phyloP scores from a whole-genome alignment of 2,797 vertebrate genomes.

The Sebastes baramenuke region DNA sequence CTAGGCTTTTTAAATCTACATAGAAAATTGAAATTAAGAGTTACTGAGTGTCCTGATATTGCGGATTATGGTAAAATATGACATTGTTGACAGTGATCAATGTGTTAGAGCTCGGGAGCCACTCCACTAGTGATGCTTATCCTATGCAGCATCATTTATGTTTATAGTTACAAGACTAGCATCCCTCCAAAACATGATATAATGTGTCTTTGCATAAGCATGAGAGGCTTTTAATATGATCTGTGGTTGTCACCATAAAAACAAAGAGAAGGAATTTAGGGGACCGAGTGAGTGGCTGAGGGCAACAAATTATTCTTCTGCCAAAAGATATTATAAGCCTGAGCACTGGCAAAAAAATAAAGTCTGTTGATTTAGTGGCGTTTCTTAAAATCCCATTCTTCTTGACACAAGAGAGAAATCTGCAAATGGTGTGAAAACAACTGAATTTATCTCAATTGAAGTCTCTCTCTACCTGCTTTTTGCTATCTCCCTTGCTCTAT shows the following conservation, averaged over 20 bases:
- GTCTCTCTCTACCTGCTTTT: background rate
- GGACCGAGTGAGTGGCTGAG: background rate
- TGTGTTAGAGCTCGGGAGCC: background rate
- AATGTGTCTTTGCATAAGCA: constrained; percentile 7
- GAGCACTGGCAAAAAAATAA: background rate
- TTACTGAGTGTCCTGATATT: constrained; percentile 5
- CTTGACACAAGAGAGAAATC: background rate
- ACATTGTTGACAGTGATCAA: background rate
- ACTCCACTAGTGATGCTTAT: constrained; percentile 16
- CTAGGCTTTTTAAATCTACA: background rate
- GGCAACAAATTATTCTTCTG: constrained; percentile 8
- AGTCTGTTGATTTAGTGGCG: background rate
- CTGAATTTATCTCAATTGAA: background rate
- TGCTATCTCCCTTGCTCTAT: background rate
- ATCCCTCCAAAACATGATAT: background rate
- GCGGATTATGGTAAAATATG: constrained; percentile 11
- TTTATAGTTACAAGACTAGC: constrained; percentile 17
- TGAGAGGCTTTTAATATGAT: constrained; percentile 29
- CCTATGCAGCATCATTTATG: constrained; percentile 26
- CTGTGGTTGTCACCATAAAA: constrained; percentile 9
- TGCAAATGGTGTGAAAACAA: background rate
- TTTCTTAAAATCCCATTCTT: background rate
- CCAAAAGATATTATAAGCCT: background rate
- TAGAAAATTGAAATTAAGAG: constrained; percentile 1
- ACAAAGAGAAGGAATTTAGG: background rate